Base-by-base conservation (phyloP, 2,797 vertebrate species). In the Sebastes vulpes region DNA sequence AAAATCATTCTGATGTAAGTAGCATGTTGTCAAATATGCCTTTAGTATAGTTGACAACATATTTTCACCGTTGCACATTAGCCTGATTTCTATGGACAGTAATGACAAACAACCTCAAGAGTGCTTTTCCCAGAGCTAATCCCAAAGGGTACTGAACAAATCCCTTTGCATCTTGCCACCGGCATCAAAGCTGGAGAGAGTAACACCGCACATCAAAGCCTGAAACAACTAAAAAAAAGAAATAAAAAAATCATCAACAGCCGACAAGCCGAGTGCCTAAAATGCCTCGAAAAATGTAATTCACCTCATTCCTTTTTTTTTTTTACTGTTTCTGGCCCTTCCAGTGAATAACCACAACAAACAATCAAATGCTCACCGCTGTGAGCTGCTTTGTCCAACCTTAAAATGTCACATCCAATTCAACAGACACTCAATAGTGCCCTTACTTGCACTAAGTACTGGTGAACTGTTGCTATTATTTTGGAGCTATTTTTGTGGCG, bases 361-460 rank as follows among this genome's bases (percentile, higher is more conserved):
- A 75, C 60, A 77, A 81, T 28, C 78, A 70, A 80, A 83, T 1
- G 59, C 71, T 72, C 65, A 35, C 61, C 50, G 76, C 85, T 70
- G 74, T 59, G 75, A 86, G 82, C 77, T 65, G 66, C 78, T 83
- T 87, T 68, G 66, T 79, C 72, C 84, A 91, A 93, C 89, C 90
- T 85, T 84, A 93, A 94, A 93, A 91, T 89, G 90, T 94, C 92
- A 92, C 85, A 89, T 91, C 53, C 75, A 89, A 90, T 94, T 88
- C 77, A 83, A 69, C 59, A 88, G 77, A 86, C 69, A 28, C 76
- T 86, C 86, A 81, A 77, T 80, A 65, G 64, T 77, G 61, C 64
- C 79, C 77, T 81, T 72, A 85, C 84, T 88, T 14, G 59, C 11
- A 14, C 73, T 60, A 69, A 88, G 89, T 72, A 75, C 77, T 76